Evolutionary conservation across 2,113 vertebrate species (phyloP).

Genomic region (Aegypius monachus): DNA sequence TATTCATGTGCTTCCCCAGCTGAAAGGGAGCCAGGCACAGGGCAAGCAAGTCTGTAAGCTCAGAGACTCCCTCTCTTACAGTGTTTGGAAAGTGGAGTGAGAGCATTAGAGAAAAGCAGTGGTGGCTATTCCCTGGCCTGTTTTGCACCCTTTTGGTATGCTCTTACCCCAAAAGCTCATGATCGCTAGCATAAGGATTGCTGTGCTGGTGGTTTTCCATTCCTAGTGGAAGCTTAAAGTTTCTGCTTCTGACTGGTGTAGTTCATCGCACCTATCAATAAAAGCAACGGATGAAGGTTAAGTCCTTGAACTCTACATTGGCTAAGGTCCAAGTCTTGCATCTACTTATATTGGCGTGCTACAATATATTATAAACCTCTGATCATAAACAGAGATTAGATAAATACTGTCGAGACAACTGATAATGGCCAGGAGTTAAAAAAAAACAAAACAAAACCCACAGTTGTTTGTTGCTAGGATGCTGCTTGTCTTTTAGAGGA

Average conservation of each 20-base stretch:
- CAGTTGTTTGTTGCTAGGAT: background rate
- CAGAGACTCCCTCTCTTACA: background rate
- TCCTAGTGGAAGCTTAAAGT: background rate
- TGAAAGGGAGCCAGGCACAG: background rate
- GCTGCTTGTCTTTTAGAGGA: background rate
- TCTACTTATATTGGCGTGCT: background rate
- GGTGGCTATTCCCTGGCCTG: background rate
- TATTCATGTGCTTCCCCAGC: background rate
- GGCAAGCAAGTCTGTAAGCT: background rate
- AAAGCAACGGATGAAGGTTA: background rate
- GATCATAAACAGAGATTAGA: background rate
- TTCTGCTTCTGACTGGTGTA: background rate
- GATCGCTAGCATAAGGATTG: background rate
- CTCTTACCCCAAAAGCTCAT: background rate
- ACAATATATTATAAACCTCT: background rate
- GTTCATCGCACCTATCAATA: background rate
- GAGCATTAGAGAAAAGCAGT: background rate
- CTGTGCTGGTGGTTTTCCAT: background rate
- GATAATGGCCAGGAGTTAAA: background rate
- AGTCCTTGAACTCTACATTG: background rate
- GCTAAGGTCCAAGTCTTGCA: background rate
- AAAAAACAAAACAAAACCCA: background rate
- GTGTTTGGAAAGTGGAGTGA: background rate
- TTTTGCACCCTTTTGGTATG: background rate
- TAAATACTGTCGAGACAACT: background rate